phyloP scores from a whole-genome alignment of 2,797 vertebrate species.

The Rallus crepitans region DNA sequence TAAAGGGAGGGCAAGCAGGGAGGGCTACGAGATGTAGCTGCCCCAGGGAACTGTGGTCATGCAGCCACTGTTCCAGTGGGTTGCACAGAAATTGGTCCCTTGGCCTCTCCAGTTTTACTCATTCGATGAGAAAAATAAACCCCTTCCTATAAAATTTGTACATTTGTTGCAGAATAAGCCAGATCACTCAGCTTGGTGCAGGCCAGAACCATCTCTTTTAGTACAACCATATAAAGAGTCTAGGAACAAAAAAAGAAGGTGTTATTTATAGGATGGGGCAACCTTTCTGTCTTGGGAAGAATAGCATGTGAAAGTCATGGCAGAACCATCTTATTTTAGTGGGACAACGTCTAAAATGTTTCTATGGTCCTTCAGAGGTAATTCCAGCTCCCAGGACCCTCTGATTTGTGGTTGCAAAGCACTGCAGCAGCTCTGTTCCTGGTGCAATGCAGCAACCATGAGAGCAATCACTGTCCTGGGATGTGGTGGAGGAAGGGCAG shows the following conservation, averaged over 20 bases:
- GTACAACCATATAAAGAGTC: not conserved
- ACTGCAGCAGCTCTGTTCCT: not conserved
- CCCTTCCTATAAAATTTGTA: not conserved
- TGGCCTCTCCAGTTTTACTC: not conserved
- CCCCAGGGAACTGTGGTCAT: not conserved
- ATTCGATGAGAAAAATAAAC: not conserved
- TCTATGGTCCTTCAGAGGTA: not conserved
- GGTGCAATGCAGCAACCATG: rapidly evolving
- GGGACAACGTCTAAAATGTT: not conserved
- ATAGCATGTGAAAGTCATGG: not conserved
- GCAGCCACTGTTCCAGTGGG: not conserved
- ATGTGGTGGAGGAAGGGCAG: not conserved
- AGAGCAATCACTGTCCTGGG: not conserved
- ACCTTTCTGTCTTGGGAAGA: not conserved
- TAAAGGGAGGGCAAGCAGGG: not conserved
- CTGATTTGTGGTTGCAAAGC: not conserved
- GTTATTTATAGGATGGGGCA: not conserved
- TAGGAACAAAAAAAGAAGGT: not conserved
- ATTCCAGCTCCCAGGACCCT: not conserved
- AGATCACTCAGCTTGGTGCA: not conserved
- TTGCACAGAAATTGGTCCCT: not conserved
- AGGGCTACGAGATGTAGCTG: not conserved
- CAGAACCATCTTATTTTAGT: not conserved
- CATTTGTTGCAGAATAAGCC: not conserved
- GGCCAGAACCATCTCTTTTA: not conserved